phyloP scores from a whole-genome alignment of 30 jellyfish, hydroid and myxozoan genomes.

The Hydractinia echinata region DNA sequence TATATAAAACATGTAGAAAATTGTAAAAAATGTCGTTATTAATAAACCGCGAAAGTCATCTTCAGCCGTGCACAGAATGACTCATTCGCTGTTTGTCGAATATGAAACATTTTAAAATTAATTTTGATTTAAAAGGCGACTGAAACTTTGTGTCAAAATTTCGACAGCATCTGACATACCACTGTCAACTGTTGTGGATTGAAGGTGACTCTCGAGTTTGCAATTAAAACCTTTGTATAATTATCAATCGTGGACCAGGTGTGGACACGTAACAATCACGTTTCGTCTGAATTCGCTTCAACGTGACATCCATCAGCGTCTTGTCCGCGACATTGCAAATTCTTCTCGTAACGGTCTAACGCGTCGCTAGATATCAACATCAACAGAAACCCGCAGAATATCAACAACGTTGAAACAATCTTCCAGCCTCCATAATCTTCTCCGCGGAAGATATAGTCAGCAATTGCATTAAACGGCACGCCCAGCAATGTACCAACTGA shows the following conservation, averaged over 20 bases:
- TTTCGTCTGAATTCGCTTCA: neutral
- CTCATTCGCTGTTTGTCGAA: no score
- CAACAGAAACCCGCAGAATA: conserved; percentile 64
- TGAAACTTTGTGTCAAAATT: no score
- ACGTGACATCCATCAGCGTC: no score
- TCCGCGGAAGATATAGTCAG: conserved; percentile 58
- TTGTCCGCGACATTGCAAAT: conserved; percentile 23
- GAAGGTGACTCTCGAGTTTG: neutral
- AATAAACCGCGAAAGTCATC: no score
- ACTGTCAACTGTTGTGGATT: neutral
- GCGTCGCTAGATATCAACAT: conserved; percentile 68
- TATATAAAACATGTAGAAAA: no score
- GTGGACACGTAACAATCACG: neutral
- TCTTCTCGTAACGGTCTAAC: conserved; percentile 44
- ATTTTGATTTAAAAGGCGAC: no score
- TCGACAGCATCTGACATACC: no score
- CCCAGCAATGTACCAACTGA: conserved; percentile 86
- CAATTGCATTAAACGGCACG: conserved; percentile 75
- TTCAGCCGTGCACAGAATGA: no score
- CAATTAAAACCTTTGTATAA: neutral
- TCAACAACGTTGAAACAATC: conserved; percentile 61
- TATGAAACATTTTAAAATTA: no score
- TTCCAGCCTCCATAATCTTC: conserved; percentile 50
- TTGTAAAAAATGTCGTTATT: no score
- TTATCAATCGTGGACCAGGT: no score